phyloP scores from a whole-genome alignment of 2,888 invertebrate species.

The Drosophila emarginata region DNA sequence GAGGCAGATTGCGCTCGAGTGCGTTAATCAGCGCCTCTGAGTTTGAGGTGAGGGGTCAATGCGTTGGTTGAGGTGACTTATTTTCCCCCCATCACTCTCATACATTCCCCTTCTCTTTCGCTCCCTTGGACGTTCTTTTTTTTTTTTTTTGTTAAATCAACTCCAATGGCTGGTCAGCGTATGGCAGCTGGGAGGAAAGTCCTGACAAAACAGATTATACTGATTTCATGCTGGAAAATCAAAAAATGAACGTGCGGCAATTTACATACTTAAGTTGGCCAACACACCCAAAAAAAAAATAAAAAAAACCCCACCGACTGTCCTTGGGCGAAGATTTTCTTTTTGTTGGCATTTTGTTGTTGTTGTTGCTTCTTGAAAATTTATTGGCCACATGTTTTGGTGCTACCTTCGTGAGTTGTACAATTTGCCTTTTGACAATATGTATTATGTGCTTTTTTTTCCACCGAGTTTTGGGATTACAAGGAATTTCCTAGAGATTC shows the following conservation, averaged over 20 bases:
- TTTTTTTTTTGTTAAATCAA: constrained; percentile 66
- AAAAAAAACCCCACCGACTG: background rate
- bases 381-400: constrained; percentile 75
- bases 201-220: constrained; percentile 72
- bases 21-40: constrained; percentile 76
- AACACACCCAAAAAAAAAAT: background rate
- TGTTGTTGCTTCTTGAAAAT: constrained; percentile 45
- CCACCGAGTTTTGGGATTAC: constrained; percentile 56
- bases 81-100: background rate
- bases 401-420: constrained; percentile 73
- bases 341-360: constrained; percentile 1
- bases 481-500: constrained; percentile 74
- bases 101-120: background rate
- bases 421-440: constrained; percentile 66
- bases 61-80: constrained; percentile 15
- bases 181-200: constrained; percentile 9
- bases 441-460: constrained; percentile 47
- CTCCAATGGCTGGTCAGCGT: constrained; percentile 60
- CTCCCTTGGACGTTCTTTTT: constrained; percentile 9
- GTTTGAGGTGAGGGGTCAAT: constrained; percentile 41
- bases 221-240: constrained; percentile 77
- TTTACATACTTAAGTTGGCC: constrained; percentile 74
- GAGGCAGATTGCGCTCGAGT: constrained; percentile 78
- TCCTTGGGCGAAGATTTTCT: background rate
- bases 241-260: constrained; percentile 79